Percentiles rank a stretch among this genome's conserved stretches.
Evolutionary conservation across 1,140 invertebrate species (phyloP).

Genomic region (Anthonomus grandis): DNA sequence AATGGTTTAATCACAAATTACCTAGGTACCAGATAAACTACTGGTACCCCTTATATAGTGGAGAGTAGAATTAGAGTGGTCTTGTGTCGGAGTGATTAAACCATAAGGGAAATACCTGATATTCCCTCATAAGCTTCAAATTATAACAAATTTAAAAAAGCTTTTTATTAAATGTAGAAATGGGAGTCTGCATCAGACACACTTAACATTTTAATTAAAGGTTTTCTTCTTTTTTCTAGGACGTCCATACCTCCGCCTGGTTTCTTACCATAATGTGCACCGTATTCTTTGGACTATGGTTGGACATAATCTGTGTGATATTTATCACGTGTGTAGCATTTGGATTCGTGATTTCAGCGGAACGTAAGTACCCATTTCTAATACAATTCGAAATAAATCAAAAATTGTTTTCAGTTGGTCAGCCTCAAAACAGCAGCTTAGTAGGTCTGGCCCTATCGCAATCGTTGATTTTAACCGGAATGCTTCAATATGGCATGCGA

Average conservation of each 20-base stretch:
- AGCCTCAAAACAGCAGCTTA: constrained; percentile 51
- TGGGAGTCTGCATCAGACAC: too few species aligned
- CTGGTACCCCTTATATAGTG: too few species aligned
- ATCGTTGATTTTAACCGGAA: constrained; percentile 74
- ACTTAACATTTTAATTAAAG: too few species aligned
- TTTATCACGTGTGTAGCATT: constrained; percentile 67
- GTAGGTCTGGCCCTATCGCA: constrained; percentile 79
- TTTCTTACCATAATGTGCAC: constrained; percentile 70
- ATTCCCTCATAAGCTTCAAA: too few species aligned
- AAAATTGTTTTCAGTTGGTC: constrained; percentile 12
- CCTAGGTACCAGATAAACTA: not conserved
- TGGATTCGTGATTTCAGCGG: constrained; percentile 61
- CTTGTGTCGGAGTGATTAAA: too few species aligned
- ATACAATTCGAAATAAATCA: not conserved
- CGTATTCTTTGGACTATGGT: constrained; percentile 75
- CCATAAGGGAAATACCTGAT: too few species aligned
- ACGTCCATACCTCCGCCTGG: constrained; percentile 46
- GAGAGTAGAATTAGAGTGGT: too few species aligned
- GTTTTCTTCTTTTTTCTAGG: constrained; percentile 11
- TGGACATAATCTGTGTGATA: constrained; percentile 70
- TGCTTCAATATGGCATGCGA: constrained; percentile 82
- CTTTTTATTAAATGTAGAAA: too few species aligned
- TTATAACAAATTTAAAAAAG: too few species aligned
- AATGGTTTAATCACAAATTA: not conserved
- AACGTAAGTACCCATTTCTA: constrained; percentile 26